Percentiles rank a stretch among this genome's conserved stretches.
These are phyloP conservation scores for Gopherus evgoodei DNA, from an alignment of 2,113 vertebrate genomes.

Conservation along the genomic window DNA sequence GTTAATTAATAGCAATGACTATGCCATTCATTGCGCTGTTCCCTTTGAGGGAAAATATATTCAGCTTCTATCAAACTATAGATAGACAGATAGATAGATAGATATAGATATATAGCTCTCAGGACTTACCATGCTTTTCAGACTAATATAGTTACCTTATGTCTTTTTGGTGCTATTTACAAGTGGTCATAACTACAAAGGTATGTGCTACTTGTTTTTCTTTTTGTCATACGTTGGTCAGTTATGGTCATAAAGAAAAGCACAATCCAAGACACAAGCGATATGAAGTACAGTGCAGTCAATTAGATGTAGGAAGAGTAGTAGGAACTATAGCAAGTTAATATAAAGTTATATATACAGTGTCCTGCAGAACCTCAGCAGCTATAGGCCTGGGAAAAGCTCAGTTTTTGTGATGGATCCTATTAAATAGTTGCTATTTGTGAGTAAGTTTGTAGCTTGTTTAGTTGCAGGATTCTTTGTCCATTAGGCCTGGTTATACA, in stretches of 20 bases:
- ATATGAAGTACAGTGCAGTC: neutral
- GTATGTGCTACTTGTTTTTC: neutral
- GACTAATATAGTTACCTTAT: neutral
- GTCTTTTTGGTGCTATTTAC: neutral
- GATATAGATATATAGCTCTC: neutral
- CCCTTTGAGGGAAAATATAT: neutral
- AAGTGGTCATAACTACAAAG: neutral
- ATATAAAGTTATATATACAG: rapidly evolving
- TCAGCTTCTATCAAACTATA: neutral
- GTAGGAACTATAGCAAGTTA: rapidly evolving
- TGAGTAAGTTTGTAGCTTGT: rapidly evolving
- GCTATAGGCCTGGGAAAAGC: rapidly evolving
- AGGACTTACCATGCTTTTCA: neutral
- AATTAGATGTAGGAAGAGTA: neutral
- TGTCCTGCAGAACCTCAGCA: neutral
- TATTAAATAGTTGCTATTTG: neutral
- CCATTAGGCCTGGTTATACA: constrained; percentile 1
- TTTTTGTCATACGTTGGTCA: neutral
- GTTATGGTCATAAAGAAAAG: neutral
- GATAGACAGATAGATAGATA: too few species aligned
- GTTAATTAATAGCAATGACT: neutral
- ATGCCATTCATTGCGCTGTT: neutral
- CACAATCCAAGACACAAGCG: neutral
- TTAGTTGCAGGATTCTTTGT: rapidly evolving
- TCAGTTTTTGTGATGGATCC: rapidly evolving